These are phyloP conservation scores for Pteropus alecto DNA, from an alignment of 2,113 vertebrate species.

Conservation along the genomic window DNA sequence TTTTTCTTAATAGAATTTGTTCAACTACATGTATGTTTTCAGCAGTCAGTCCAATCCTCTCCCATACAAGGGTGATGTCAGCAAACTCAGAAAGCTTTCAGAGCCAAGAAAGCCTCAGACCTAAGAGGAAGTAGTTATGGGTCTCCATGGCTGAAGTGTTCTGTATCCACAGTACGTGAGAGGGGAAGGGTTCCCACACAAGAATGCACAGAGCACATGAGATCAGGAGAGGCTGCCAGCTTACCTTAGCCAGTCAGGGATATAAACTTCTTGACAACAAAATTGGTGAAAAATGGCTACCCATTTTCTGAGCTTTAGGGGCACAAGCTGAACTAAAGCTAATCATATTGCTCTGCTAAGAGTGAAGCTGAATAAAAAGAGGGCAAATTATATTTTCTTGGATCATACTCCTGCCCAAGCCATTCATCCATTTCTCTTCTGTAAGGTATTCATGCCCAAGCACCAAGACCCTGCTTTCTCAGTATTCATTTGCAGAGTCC, in stretches of 20 bases:
- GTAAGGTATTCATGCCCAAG: neutral
- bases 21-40: constrained; percentile 65
- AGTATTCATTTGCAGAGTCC: neutral
- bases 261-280: neutral
- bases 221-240: too few relatives aligned
- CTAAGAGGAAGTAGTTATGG: constrained; percentile 68
- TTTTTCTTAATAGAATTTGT: constrained; percentile 68
- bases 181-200: neutral
- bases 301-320: neutral
- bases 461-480: neutral
- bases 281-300: neutral
- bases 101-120: constrained; percentile 73
- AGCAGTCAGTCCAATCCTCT: constrained; percentile 67
- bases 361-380: neutral
- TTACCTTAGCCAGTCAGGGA: neutral
- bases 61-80: constrained; percentile 74
- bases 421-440: neutral
- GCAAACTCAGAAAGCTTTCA: constrained; percentile 76
- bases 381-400: neutral
- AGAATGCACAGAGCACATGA: neutral
- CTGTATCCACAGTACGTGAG: neutral
- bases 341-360: neutral
- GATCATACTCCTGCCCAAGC: neutral
- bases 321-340: neutral
- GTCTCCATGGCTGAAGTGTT: constrained; percentile 48